Evolutionary conservation across 2,113 vertebrate genomes (phyloP), one percentile per base, ranked within the genome.

Genomic region (Catharus minimus): DNA sequence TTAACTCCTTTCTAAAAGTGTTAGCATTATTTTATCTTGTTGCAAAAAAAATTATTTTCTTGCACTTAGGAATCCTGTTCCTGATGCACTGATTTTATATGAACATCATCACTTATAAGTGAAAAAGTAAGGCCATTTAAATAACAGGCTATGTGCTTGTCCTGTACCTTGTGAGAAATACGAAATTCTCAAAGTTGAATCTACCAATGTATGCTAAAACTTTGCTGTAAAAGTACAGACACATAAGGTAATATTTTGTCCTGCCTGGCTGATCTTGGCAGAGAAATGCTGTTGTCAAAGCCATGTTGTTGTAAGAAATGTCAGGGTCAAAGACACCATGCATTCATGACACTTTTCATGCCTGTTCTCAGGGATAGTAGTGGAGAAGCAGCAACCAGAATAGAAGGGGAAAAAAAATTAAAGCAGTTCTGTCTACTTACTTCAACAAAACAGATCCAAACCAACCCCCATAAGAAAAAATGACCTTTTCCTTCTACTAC

Each of bases 391-490:
- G 64, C 16, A 93, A 69, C 27, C 28, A 82, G 27, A 73, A 32
- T 1, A 50, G 39, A 33, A 49, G 5, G 12, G 19, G 8, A 0
- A 18, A 41, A 13, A 13, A 32, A 7, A 4, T 36, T 7, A 46
- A 74, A 55, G 28, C 14, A 52, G 16, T 52, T 18, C 15, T 66
- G 56, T 46, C 41, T 38, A 39, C 22, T 17, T 28, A 24, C 17
- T 61, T 61, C 16, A 49, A 66, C 33, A 57, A 50, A 86, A 61
- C 26, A 94, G 28, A 83, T 56, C 20, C 20, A 26, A 74, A 62
- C 7, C 5, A 46, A 77, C 21, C 7, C 64, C 46, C 15, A 1
- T 32, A 66, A 69, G 32, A 61, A 82, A 77, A 78, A 52, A 15
- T 7, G 7, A 75, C 18, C 24, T 82, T 56, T 50, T 84, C 39